Base-by-base conservation (phyloP, 2,797 vertebrate genomes). In the Platyrinchus mystaceus region DNA sequence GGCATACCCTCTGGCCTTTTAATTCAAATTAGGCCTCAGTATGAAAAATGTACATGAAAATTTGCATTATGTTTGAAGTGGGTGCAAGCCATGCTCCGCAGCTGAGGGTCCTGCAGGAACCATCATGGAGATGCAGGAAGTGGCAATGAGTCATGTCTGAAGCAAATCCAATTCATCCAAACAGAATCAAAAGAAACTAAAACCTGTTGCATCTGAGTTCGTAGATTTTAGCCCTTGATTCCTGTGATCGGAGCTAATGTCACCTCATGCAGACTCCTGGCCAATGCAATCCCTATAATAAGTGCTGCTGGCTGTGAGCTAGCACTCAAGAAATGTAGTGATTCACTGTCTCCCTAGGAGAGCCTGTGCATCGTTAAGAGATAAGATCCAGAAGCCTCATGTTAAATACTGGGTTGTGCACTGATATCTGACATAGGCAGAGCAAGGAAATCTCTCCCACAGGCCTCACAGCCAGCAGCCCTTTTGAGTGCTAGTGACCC, bases 21-120 rank as follows among this genome's bases (percentile, higher is more conserved):
- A 76, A 84, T 97, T 94, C 86, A 96, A 90, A 93, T 93, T 79
- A 97, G 94, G 64, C 47, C 83, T 91, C 87, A 80, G 91, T 73
- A 90, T 53, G 69, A 90, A 96, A 91, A 86, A 87, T 53, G 50
- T 78, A 90, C 89, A 70, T n/a, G 89, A 96, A 85, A 89, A 84
- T 90, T 96, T 89, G 64, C 75, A 63, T 82, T 80, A 52, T 52
- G 69, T 95, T 97, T 97, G 96, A 97, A 97, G 96, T 93, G 91
- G 90, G 94, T 93, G 82, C 7, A 37, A 95, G 70, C 93, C 93
- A 49, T 32, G 74, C 74, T 93, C 56, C n/a, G 7, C 1, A 9
- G 90, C 88, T 92, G 53, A 87, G 76, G 60, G 85, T 93, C 78
- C 88, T 94, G 93, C 84, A 94, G 93, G 89, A 97, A 52, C 66